Evolutionary conservation across 2,797 vertebrate genomes (phyloP).

Genomic region (Molossus molossus): DNA sequence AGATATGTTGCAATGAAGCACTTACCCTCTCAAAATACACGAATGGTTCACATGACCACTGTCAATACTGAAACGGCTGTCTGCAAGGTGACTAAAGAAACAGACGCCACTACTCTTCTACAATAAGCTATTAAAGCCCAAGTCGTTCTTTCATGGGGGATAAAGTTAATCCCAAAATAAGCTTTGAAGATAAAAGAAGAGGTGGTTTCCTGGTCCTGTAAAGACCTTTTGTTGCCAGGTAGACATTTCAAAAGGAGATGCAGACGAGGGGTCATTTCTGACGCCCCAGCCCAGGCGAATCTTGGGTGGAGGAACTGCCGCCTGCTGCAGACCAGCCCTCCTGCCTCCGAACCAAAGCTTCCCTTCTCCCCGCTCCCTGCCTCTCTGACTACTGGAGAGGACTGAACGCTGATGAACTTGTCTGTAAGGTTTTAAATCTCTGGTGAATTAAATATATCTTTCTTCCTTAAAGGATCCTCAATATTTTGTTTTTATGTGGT

Average conservation of each 20-base stretch:
- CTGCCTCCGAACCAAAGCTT: background rate
- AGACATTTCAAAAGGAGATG: background rate
- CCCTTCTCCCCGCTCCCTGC: background rate
- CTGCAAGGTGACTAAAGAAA: background rate
- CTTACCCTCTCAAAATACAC: background rate
- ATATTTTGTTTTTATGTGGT: background rate
- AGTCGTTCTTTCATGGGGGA: background rate
- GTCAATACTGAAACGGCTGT: conserved; percentile 26
- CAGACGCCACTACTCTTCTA: background rate
- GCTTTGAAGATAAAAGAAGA: background rate
- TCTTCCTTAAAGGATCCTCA: background rate
- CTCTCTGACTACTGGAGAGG: background rate
- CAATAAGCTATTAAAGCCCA: background rate
- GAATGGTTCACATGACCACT: background rate
- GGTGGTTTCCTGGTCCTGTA: background rate
- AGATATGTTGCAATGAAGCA: conserved; percentile 29
- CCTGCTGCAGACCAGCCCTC: background rate
- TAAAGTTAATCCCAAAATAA: conserved; percentile 28
- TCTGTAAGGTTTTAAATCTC: conserved; percentile 15
- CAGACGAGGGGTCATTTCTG: accelerated
- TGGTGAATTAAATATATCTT: background rate
- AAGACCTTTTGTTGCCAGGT: background rate
- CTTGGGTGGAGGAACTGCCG: background rate
- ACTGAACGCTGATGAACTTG: background rate
- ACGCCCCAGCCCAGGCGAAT: background rate